A percentile compares a stretch with the other conserved stretches of the same genome.
phyloP scores from a whole-genome alignment of 2,888 invertebrate genomes.

The Lasiommata megera region DNA sequence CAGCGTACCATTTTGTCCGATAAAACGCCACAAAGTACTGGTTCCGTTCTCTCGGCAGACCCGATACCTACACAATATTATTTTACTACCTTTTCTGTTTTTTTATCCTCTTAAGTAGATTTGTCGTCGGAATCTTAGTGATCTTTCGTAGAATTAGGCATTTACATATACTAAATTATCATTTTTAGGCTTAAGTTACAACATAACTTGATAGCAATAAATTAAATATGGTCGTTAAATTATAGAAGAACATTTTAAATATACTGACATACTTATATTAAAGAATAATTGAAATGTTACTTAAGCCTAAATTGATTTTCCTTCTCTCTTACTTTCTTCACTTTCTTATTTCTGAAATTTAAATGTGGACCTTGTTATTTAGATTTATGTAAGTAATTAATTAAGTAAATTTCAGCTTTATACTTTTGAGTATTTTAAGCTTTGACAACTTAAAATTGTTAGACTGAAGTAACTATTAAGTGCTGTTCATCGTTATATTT shows the following conservation, averaged over 20 bases:
- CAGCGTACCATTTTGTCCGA: conserved; percentile 76
- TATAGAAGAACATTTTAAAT: too few relatives aligned
- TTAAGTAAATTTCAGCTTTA: background rate
- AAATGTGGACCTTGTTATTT: background rate
- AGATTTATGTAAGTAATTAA: background rate
- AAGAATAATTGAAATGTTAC: conserved; percentile 16
- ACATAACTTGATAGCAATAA: background rate
- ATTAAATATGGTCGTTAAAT: too few relatives aligned
- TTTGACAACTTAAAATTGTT: background rate
- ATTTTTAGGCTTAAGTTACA: conserved; percentile 40
- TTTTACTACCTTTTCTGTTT: conserved; percentile 19
- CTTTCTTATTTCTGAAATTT: conserved; percentile 22
- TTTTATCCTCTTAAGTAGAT: conserved; percentile 31
- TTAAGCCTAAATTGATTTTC: conserved; percentile 40
- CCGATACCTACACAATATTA: conserved; percentile 58
- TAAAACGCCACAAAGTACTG: conserved; percentile 80
- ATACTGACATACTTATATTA: too few relatives aligned
- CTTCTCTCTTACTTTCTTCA: conserved; percentile 25
- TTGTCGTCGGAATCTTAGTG: conserved; percentile 16
- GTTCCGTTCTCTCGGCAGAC: conserved; percentile 74
- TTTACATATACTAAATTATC: conserved; percentile 14
- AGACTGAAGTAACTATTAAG: background rate
- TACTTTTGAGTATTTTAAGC: background rate
- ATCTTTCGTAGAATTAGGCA: conserved; percentile 29
- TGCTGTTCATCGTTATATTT: conserved; percentile 10